Conservation (phyloP, 2,113 vertebrate genomes). For the Oreotragus oreotragus region DNA sequence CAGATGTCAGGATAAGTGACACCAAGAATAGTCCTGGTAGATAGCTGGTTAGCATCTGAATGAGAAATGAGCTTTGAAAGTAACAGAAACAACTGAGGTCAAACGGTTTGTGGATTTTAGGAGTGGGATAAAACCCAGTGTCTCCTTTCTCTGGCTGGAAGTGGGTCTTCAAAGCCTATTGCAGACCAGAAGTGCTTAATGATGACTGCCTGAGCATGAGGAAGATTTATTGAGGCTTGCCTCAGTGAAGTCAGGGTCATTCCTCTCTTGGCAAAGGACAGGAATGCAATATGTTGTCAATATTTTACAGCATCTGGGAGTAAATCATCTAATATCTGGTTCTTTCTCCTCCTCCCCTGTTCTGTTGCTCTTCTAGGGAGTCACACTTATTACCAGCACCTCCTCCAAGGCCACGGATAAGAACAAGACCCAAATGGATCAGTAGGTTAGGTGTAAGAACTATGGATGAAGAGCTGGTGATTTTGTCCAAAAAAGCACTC, state of each 20-base stretch:
- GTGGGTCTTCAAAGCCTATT: neutral
- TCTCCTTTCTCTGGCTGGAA: neutral
- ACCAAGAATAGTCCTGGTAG: neutral
- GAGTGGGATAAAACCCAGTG: neutral
- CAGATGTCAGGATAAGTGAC: neutral
- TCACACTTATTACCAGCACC: neutral
- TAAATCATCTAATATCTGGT: neutral
- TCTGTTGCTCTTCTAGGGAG: neutral
- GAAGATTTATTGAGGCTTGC: neutral
- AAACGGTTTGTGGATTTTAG: neutral
- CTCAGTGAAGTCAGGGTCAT: neutral
- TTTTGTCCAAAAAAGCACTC: neutral
- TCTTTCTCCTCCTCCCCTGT: neutral
- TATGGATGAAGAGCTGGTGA: neutral
- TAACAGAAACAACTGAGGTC: neutral
- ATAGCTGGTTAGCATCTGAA: neutral
- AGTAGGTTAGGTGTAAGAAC: neutral
- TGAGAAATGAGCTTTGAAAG: neutral
- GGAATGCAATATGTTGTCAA: neutral
- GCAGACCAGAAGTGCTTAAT: neutral
- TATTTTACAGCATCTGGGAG: neutral
- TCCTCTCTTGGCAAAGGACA: neutral
- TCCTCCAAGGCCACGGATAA: neutral
- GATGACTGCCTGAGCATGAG: neutral
- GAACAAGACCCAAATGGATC: neutral